phyloP scores from a whole-genome alignment of 2,113 vertebrate species.

The Hippoglossus stenolepis region DNA sequence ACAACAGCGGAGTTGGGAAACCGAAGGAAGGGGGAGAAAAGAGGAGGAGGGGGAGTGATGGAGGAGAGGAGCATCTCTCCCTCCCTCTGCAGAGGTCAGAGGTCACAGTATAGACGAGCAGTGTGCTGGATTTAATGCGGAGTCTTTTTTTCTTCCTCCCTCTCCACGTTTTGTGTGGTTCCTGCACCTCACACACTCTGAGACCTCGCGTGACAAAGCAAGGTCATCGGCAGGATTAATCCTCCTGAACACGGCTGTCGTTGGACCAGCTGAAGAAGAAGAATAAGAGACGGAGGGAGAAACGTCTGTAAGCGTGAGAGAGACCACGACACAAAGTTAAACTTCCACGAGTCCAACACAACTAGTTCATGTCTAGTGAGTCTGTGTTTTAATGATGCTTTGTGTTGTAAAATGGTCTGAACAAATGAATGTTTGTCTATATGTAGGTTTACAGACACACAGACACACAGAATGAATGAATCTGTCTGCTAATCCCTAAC shows the following conservation, averaged over 20 bases:
- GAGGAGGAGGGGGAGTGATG: too few species aligned
- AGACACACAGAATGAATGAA: conserved; percentile 14
- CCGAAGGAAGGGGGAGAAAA: conserved; percentile 11
- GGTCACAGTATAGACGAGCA: conserved; percentile 74
- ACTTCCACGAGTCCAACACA: too few species aligned
- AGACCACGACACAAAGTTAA: background rate
- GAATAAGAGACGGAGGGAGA: background rate
- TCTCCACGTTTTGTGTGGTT: conserved; percentile 37
- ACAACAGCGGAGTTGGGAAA: background rate
- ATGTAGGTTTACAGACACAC: conserved; percentile 41
- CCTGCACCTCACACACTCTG: conserved; percentile 10
- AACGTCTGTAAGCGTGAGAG: background rate
- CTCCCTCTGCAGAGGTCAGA: conserved; percentile 44
- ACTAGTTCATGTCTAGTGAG: background rate
- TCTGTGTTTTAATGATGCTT: background rate
- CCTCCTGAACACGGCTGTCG: conserved; percentile 42
- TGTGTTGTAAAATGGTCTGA: conserved; percentile 27
- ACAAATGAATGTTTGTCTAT: conserved; percentile 32
- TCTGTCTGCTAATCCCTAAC: background rate
- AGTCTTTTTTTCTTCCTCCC: conserved; percentile 9
- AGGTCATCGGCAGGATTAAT: conserved; percentile 77
- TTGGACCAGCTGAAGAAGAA: conserved; percentile 1
- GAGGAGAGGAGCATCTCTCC: background rate
- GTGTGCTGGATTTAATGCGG: conserved; percentile 59
- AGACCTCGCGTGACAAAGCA: conserved; percentile 76